These are phyloP conservation scores for Mactra quadrangularis DNA, from an alignment of 1,140 invertebrate genomes.

Conservation along the genomic window DNA sequence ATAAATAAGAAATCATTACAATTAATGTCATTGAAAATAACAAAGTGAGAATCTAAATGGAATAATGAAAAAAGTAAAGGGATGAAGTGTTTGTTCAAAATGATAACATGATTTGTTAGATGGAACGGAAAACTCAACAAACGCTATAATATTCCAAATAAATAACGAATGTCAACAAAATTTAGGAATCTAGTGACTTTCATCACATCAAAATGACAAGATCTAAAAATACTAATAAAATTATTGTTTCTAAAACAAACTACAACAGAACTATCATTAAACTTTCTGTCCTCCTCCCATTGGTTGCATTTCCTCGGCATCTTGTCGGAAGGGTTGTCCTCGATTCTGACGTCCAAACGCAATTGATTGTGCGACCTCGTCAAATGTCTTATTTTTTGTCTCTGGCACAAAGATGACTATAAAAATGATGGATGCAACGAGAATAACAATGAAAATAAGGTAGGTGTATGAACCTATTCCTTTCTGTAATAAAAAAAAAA, in stretches of 20 bases:
- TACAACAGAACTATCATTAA: slow-evolving; percentile 21
- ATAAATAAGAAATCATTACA: too few relatives aligned
- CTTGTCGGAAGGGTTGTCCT: slow-evolving; percentile 51
- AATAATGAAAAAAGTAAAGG: too few relatives aligned
- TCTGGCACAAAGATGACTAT: slow-evolving; percentile 83
- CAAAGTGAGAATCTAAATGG: too few relatives aligned
- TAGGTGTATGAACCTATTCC: slow-evolving; percentile 88
- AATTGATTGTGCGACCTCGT: slow-evolving; percentile 80
- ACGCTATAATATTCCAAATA: too few relatives aligned
- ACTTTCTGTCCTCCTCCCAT: slow-evolving; percentile 59
- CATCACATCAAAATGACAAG: too few relatives aligned
- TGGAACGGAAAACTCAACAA: too few relatives aligned
- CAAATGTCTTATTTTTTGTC: slow-evolving; percentile 83
- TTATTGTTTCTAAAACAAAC: not conserved
- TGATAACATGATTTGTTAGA: too few relatives aligned
- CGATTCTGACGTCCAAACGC: slow-evolving; percentile 62
- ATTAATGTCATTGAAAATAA: too few relatives aligned
- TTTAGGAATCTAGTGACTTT: too few relatives aligned
- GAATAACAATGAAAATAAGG: slow-evolving; percentile 83
- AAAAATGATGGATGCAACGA: slow-evolving; percentile 81
- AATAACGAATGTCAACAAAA: too few relatives aligned
- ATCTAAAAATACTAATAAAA: not conserved
- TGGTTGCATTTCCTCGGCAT: slow-evolving; percentile 67
- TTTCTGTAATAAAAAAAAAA: slow-evolving; percentile 76
- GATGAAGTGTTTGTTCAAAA: too few relatives aligned